These are phyloP conservation scores for Otolemur garnettii DNA, from an alignment of 2,113 vertebrate genomes.

Conservation along the genomic window DNA sequence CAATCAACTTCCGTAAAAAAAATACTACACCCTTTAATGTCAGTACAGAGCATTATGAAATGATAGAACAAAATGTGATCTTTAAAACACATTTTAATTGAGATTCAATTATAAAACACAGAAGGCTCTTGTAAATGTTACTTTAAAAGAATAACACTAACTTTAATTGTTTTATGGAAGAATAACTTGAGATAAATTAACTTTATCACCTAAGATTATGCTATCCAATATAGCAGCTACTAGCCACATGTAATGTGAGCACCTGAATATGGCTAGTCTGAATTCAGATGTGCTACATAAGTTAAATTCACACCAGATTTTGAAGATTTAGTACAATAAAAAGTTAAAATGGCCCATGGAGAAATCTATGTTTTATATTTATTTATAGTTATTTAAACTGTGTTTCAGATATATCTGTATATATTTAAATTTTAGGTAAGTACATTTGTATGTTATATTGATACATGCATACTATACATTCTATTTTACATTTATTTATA, in stretches of 20 bases:
- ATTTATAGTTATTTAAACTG: neutral
- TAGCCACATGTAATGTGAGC: neutral
- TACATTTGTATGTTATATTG: neutral
- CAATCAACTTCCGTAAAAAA: neutral
- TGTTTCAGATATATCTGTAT: neutral
- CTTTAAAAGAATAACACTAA: neutral
- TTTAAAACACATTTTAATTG: neutral
- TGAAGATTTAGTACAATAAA: neutral
- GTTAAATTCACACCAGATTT: neutral
- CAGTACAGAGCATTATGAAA: conserved; percentile 5
- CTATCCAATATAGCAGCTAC: neutral
- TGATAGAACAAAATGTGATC: neutral
- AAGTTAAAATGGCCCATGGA: neutral
- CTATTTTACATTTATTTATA: neutral
- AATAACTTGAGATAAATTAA: neutral
- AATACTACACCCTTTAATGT: neutral
- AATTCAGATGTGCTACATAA: neutral
- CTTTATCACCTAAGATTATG: neutral
- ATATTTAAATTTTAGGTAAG: conserved; percentile 12
- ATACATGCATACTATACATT: neutral
- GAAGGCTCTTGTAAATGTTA: neutral
- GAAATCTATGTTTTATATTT: conserved; percentile 3
- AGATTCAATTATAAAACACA: neutral
- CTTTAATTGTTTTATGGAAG: neutral
- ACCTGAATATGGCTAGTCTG: neutral